These are phyloP conservation scores for Puma concolor DNA, from an alignment of 2,113 vertebrate species.

Conservation along the genomic window DNA sequence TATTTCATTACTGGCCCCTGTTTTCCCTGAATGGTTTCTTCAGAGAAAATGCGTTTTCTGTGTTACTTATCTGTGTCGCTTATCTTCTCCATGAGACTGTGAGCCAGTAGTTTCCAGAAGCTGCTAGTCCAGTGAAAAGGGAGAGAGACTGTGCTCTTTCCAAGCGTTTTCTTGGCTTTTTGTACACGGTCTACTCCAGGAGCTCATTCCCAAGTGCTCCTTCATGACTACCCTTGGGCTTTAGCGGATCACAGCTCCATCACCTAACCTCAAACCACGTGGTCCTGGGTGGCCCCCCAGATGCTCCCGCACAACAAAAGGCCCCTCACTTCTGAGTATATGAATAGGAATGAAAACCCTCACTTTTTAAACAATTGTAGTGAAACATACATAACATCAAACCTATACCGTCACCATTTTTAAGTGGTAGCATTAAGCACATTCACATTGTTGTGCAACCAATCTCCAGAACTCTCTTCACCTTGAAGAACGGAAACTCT, in stretches of 20 bases:
- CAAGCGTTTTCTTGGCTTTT: not conserved
- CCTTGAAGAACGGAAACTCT: not conserved
- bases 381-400: not conserved
- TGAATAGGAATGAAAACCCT: not conserved
- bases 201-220: not conserved
- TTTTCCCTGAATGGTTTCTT: not conserved
- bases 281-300: too few species aligned
- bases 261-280: not conserved
- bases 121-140: not conserved
- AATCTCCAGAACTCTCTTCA: not conserved
- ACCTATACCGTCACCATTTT: not conserved
- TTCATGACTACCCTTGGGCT: rapidly evolving
- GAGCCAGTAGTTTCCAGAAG: not conserved
- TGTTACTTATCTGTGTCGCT: not conserved
- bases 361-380: not conserved
- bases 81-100: not conserved
- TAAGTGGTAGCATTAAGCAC: not conserved
- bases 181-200: rapidly evolving
- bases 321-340: not conserved
- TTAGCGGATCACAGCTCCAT: not conserved
- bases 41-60: not conserved
- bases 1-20: not conserved
- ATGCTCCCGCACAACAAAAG: not conserved
- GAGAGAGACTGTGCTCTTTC: not conserved
- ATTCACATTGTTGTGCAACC: not conserved